Conservation (phyloP, 2,888 invertebrate species). For the Epinotia bilunana region DNA sequence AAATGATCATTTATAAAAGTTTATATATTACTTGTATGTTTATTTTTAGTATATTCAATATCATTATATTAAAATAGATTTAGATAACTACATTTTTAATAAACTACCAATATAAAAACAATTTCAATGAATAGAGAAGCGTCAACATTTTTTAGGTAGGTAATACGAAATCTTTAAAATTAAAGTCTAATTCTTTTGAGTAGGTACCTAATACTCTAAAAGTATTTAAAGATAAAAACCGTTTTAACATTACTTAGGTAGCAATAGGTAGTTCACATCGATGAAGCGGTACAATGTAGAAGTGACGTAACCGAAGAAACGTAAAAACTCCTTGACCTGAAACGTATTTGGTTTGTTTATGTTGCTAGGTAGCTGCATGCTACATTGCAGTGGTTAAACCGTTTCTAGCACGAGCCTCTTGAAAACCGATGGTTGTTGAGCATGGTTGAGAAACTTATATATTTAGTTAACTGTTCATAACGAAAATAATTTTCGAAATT, state of each 20-base stretch:
- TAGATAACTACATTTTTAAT: too few species aligned
- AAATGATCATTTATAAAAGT: too few species aligned
- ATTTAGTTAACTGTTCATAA: neutral
- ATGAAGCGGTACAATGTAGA: constrained; percentile 32
- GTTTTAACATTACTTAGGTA: neutral
- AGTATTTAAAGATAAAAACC: neutral
- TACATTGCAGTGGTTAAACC: constrained; percentile 19
- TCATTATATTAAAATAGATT: too few species aligned
- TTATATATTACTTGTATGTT: too few species aligned
- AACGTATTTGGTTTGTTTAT: constrained; percentile 42
- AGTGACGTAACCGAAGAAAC: constrained; percentile 40
- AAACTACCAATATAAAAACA: neutral
- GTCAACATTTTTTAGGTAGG: neutral
- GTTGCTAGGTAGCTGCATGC: constrained; percentile 11
- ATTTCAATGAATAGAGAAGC: neutral
- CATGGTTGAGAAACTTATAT: neutral
- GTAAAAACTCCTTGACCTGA: constrained; percentile 41
- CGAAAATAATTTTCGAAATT: too few species aligned
- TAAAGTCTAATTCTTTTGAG: neutral
- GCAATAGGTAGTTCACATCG: constrained; percentile 1
- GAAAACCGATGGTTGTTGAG: constrained; percentile 3
- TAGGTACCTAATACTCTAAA: neutral
- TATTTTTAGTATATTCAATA: too few species aligned
- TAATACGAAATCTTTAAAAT: neutral
- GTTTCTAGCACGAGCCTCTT: constrained; percentile 20